A percentile compares a stretch with the other conserved stretches of the same genome.
Conservation (phyloP, 2,888 invertebrate species). For the Diploptera punctata region DNA sequence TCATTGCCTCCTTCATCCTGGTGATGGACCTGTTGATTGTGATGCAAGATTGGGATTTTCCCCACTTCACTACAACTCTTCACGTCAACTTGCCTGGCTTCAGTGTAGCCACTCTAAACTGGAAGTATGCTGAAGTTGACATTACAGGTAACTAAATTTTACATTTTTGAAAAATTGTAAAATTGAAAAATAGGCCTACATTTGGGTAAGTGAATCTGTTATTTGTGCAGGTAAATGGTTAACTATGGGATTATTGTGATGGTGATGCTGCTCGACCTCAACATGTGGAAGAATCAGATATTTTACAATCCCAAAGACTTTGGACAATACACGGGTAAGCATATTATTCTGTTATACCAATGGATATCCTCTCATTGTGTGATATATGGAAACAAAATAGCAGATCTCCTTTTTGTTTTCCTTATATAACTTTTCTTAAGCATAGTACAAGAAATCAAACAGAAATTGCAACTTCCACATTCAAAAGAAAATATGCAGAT, state of each 20-base stretch:
- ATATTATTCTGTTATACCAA: not conserved
- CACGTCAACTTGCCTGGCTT: conserved; percentile 60
- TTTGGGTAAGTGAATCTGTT: too few species aligned
- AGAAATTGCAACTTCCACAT: too few species aligned
- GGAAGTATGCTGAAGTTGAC: conserved; percentile 55
- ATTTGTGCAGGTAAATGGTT: conserved; percentile 64
- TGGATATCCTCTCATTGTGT: too few species aligned
- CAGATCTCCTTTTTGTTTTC: too few species aligned
- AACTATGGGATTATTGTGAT: conserved; percentile 60
- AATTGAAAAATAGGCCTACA: too few species aligned
- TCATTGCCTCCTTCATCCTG: conserved; percentile 59
- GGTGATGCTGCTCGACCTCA: conserved; percentile 59
- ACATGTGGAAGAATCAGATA: conserved; percentile 63
- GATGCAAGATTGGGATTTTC: conserved; percentile 63
- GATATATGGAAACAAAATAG: too few species aligned
- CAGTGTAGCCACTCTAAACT: conserved; percentile 49
- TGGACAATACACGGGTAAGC: conserved; percentile 55
- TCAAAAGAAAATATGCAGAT: too few species aligned
- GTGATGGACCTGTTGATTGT: conserved; percentile 59
- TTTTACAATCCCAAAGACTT: conserved; percentile 57
- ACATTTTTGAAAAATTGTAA: too few species aligned
- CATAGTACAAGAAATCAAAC: too few species aligned
- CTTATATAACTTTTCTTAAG: too few species aligned
- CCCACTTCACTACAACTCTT: conserved; percentile 58
- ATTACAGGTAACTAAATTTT: conserved; percentile 53